phyloP scores from a whole-genome alignment of 2,113 vertebrate genomes.

The Quiscalus mexicanus region DNA sequence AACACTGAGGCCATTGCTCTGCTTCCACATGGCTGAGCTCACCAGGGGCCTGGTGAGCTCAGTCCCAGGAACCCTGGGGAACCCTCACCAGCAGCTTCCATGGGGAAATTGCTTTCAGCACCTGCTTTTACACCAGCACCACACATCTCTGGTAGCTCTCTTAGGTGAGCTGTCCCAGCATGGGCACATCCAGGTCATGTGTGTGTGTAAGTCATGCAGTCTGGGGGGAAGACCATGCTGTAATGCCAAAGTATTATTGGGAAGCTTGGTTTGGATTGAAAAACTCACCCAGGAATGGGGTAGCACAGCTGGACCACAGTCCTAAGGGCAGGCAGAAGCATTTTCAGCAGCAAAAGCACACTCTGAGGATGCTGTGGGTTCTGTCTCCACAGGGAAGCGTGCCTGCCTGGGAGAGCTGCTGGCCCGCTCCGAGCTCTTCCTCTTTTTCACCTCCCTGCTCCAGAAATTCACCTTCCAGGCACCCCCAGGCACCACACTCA shows the following conservation, averaged over 20 bases:
- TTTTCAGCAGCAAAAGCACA: not conserved
- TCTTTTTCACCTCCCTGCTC: conserved; percentile 81
- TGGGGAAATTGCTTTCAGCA: not conserved
- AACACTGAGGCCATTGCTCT: rapidly evolving
- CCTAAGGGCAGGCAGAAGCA: not conserved
- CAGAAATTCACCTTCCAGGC: conserved; percentile 82
- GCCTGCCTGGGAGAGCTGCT: conserved; percentile 82
- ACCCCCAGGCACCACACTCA: conserved; percentile 44
- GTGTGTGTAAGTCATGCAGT: rapidly evolving
- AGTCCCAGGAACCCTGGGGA: no score
- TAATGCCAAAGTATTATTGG: rapidly evolving
- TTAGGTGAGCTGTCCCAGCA: not conserved
- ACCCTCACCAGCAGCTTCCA: not conserved
- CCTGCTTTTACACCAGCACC: not conserved
- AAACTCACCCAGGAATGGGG: not conserved
- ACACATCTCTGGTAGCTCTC: not conserved
- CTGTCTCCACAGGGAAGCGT: conserved; percentile 77
- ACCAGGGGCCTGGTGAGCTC: no score
- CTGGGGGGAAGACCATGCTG: rapidly evolving
- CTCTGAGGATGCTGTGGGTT: not conserved
- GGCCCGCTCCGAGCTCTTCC: conserved; percentile 83
- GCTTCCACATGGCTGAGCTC: not conserved
- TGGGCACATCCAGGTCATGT: rapidly evolving
- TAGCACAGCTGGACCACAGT: rapidly evolving
- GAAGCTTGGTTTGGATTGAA: not conserved